phyloP scores from a whole-genome alignment of 2,888 invertebrate genomes.

The Cyclophora punctaria region DNA sequence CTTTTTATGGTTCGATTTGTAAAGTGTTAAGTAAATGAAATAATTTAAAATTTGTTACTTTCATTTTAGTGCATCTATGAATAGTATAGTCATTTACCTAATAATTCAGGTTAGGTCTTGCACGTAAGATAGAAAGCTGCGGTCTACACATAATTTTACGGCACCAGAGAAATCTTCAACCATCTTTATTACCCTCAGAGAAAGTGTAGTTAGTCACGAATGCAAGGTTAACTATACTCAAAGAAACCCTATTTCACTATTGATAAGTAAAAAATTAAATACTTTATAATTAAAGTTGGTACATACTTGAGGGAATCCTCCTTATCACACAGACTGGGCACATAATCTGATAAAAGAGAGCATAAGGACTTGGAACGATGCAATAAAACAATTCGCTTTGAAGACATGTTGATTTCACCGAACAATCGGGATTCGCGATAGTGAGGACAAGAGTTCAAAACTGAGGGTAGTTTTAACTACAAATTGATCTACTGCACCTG shows the following conservation, averaged over 20 bases:
- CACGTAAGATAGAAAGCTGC: too few relatives aligned
- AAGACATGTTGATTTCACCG: too few relatives aligned
- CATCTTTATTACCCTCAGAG: background rate
- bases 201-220: background rate
- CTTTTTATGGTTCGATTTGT: too few relatives aligned
- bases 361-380: conserved; percentile 15
- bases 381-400: background rate
- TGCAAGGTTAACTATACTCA: background rate
- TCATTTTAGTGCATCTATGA: too few relatives aligned
- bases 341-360: conserved; percentile 9
- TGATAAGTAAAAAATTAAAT: background rate
- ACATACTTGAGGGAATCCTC: background rate
- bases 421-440: too few relatives aligned
- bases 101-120: too few relatives aligned
- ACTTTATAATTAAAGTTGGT: background rate
- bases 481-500: too few relatives aligned
- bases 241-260: background rate
- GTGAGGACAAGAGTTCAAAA: too few relatives aligned
- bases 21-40: too few relatives aligned
- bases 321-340: background rate
- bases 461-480: too few relatives aligned
- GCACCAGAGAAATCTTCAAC: background rate
- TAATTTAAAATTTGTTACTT: too few relatives aligned
- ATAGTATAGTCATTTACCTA: too few relatives aligned
- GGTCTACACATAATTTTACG: background rate